phyloP scores from a whole-genome alignment of 2,797 vertebrate genomes.

The Mormyrus hasselquistii region DNA sequence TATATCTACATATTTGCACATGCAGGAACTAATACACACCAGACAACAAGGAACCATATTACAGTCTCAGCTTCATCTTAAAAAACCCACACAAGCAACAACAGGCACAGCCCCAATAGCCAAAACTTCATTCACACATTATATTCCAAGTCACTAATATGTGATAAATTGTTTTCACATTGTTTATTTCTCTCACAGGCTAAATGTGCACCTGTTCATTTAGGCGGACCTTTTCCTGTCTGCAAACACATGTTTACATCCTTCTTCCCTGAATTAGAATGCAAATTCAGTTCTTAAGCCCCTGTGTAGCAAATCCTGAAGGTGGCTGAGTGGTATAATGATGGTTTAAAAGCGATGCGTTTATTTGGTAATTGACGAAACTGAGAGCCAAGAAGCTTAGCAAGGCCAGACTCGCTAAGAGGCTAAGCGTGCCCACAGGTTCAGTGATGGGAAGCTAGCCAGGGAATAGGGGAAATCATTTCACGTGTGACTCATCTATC shows the following conservation, averaged over 20 bases:
- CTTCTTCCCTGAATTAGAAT: not conserved
- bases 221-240: not conserved
- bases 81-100: not conserved
- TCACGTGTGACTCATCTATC: not conserved
- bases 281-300: not conserved
- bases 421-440: not conserved
- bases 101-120: not conserved
- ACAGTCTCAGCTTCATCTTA: not conserved
- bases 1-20: not conserved
- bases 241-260: not conserved
- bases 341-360: not conserved
- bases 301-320: not conserved
- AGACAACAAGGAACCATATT: not conserved
- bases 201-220: not conserved
- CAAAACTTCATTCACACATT: not conserved
- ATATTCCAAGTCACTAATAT: not conserved
- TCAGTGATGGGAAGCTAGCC: not conserved
- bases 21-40: not conserved
- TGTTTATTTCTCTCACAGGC: not conserved
- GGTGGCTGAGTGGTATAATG: not conserved
- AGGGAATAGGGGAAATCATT: not conserved
- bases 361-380: not conserved
- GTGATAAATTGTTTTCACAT: not conserved
- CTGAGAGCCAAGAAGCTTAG: slow-evolving; percentile 3
- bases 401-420: not conserved